These are phyloP conservation scores for Hycleus phaleratus DNA, from an alignment of 1,140 invertebrate species.

Conservation along the genomic window DNA sequence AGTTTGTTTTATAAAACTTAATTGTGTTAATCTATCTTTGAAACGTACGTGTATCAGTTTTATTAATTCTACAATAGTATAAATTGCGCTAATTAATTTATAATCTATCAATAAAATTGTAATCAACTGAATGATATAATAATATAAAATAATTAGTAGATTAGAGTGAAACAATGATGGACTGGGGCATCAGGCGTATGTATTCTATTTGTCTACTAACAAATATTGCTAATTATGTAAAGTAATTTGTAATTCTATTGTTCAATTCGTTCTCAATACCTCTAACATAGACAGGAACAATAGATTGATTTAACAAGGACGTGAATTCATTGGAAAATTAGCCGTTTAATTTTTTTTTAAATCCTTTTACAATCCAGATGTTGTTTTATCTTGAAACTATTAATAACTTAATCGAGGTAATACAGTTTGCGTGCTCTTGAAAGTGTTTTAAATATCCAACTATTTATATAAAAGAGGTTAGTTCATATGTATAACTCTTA, in stretches of 20 bases:
- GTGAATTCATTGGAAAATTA: neutral
- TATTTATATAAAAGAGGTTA: no score
- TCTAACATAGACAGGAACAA: no score
- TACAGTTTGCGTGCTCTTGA: no score
- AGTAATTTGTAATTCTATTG: neutral
- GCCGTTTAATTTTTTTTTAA: neutral
- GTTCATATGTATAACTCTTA: no score
- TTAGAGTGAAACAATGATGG: slow-evolving; percentile 50
- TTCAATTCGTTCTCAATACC: neutral
- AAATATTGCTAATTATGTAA: neutral
- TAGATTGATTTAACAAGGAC: neutral
- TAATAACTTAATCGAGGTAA: no score
- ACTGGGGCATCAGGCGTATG: slow-evolving; percentile 76
- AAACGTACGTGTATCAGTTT: neutral
- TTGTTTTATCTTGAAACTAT: no score
- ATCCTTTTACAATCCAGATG: no score
- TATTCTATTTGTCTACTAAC: slow-evolving; percentile 28
- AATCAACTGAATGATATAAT: neutral
- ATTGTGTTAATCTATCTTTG: no score
- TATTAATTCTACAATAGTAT: neutral
- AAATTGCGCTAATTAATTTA: neutral
- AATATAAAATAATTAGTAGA: neutral
- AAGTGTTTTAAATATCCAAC: no score
- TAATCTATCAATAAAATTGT: neutral
- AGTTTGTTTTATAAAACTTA: no score